Evolutionary conservation across 2,797 vertebrate species (phyloP).

Genomic region (Danio choprae): DNA sequence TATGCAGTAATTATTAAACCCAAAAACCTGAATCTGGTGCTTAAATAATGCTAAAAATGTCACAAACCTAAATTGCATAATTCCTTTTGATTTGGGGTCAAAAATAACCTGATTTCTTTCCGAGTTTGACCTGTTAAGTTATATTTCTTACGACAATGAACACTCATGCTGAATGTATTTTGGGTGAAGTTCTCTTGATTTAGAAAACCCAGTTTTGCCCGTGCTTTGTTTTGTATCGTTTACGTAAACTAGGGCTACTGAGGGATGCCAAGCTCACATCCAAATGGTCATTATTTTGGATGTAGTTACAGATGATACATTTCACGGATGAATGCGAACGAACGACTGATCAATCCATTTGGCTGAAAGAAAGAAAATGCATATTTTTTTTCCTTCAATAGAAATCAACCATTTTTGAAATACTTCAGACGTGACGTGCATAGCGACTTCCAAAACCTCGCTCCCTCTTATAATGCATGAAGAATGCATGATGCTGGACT

Average conservation of each 20-base stretch:
- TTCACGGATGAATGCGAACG: conserved; percentile 6
- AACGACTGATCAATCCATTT: background rate
- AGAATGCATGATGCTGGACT: conserved; percentile 18
- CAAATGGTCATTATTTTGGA: conserved; percentile 1
- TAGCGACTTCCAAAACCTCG: background rate
- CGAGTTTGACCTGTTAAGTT: background rate
- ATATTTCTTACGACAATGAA: conserved; percentile 22
- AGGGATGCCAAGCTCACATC: background rate
- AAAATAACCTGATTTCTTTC: background rate
- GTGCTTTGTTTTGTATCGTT: conserved; percentile 21
- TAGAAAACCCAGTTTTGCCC: conserved; percentile 16
- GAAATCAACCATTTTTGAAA: background rate
- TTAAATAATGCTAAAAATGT: background rate
- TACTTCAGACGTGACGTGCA: conserved; percentile 4
- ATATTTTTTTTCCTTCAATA: conserved; percentile 10
- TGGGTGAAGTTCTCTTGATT: conserved; percentile 36
- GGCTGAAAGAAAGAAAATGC: conserved; percentile 14
- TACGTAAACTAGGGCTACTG: conserved; percentile 28
- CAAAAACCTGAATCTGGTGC: background rate
- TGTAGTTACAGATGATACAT: background rate
- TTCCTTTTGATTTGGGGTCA: background rate
- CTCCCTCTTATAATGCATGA: conserved; percentile 43
- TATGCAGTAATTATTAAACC: too few species aligned
- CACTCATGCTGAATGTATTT: conserved; percentile 58
- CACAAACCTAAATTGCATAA: background rate